Base-by-base conservation (phyloP, 2,113 vertebrate genomes). In the Leiothrix lutea region DNA sequence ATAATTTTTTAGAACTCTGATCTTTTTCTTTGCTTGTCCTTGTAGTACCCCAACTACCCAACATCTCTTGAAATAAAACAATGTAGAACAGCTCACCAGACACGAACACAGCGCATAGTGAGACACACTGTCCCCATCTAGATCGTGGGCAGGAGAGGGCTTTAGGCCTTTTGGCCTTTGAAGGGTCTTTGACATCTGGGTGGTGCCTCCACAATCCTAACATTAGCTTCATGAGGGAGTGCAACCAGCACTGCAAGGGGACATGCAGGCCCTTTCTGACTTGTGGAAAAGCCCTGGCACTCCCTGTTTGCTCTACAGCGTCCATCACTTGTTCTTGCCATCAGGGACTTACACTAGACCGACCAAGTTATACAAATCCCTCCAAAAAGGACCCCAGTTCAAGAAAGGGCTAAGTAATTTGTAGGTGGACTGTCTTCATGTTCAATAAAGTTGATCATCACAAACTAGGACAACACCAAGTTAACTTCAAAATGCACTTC, bases 141-240 rank as follows among this genome's bases (percentile, higher is more conserved):
- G 19, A 45, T 26, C 25, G 66, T 2, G 1, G 1, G 24, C 44
- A 85, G 40, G 33, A 74, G 35, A 45, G 20, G 23, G 29, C 26
- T 70, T 66, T 26, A 22, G 29, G 36, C 19, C 16, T 57, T 44
- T n/a, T 71, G 33, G 33, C 19, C 22, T 58, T 60, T 51, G 45
- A 89, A 45, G 29, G 65, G 29, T n/a, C 50, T 85, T 47, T 60
- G 31, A 73, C 36, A 26, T 45, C 33, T 6, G 2, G 8, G 22
- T 22, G 48, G 5, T 33, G 9, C 50, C 20, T 8, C 20, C 54
- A 47, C 7, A 74, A 28, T 35, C 53, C n/a, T 24, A 53, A 45
- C 2, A 12, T 25, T 57, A 0, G 0, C 31, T 70, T 31, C 47
- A 22, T 10, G 28, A 84, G 23, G 14, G 13, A 40, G 16, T 50